These are phyloP conservation scores for Amitus sp. DNA, from an alignment of 2,888 invertebrate species.

Conservation along the genomic window DNA sequence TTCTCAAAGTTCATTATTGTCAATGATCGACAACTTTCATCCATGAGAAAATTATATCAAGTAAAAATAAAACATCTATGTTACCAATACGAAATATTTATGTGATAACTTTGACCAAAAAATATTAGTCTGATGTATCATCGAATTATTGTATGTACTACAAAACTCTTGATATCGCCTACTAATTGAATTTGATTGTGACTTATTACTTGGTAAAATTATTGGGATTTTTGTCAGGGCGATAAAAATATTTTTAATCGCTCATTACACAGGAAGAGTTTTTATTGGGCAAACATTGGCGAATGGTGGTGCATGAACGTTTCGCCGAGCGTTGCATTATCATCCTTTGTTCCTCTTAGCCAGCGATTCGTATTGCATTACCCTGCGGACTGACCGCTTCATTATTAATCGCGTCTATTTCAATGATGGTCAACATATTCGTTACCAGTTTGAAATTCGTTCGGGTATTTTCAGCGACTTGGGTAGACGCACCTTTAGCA, in stretches of 20 bases:
- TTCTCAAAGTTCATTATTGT: too few species aligned
- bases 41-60: too few species aligned
- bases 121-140: too few species aligned
- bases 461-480: neutral
- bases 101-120: too few species aligned
- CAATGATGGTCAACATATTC: constrained; percentile 8
- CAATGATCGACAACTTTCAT: too few species aligned
- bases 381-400: neutral
- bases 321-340: constrained; percentile 4
- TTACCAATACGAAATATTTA: too few species aligned
- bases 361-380: constrained; percentile 7
- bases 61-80: too few species aligned
- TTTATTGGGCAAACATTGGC: neutral
- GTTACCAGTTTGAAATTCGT: neutral
- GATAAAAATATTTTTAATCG: neutral
- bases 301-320: neutral
- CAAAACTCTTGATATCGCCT: too few species aligned
- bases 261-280: neutral
- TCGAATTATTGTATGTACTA: too few species aligned
- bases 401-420: constrained; percentile 7
- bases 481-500: neutral
- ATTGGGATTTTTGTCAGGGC: neutral
- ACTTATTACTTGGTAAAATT: too few species aligned
- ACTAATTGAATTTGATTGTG: too few species aligned
- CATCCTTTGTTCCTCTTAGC: constrained; percentile 8